Base-by-base conservation (phyloP, 35 echinoderm and acorn worm genomes). In the Anneissia japonica region DNA sequence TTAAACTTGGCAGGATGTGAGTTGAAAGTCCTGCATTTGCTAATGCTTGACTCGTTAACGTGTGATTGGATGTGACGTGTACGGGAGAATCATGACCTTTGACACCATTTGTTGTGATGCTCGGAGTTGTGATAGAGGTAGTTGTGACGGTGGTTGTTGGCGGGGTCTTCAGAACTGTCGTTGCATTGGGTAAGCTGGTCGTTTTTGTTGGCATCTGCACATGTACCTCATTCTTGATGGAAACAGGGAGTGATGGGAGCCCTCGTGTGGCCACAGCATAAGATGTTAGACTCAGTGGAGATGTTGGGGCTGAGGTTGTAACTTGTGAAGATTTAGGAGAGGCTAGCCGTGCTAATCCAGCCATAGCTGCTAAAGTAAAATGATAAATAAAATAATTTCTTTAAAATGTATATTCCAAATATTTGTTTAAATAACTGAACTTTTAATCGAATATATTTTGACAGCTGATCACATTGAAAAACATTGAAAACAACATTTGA, bases 111-210 rank as follows among this genome's bases (percentile, higher is more conserved):
- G 51, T 64, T 6, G 51, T 64, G 26, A 64, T 64, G 35, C 26
- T 46, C 3, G 75, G 73, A 36, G 64, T 36, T 9, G 64, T 19
- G 6, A 31, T 43, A 12, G 85, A 43, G 33, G 85, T 87, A 23
- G 73, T 75, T 23, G 72, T 74, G 72, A 38, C 73, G 31, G 74
- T 74, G 29, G 51, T 72, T 13, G 46, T 39, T 72, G 41, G 32
- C 14, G 26, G 38, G 38, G 85, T 30, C 2, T 35, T 72, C 33
- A 46, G 46, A 36, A 72, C 73, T 43, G 81, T 83, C 32, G 82
- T 84, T 51, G 73, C 46, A 29, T 17, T 72, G 13, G 39, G 82
- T 56, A 72, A 35, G 82, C 32, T 56, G 32, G 46, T 84, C 46
- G 82, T 84, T 32, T 84, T 46, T 34, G 39, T 64, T 2, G 51